Base-by-base conservation (phyloP, 2,888 invertebrate species). In the Cybosia mesomella region DNA sequence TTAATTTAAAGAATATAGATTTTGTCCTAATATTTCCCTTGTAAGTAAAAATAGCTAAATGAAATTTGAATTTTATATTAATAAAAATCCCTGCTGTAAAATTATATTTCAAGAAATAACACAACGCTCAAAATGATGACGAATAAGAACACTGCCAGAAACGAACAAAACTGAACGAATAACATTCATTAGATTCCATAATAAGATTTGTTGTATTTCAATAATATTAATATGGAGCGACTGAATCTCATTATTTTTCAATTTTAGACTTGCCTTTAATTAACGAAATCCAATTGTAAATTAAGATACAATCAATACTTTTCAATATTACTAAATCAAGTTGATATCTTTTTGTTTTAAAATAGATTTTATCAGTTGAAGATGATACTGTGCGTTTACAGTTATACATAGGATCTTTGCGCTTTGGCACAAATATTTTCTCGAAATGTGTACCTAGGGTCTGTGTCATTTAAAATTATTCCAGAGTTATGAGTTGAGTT, bases 51-150 rank as follows among this genome's bases (percentile, higher is more conserved):
- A 54, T 53, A 62, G 53, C 13, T 62, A 7, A n/a, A 49, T 24
- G 13, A 15, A 54, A 53, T 55, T 54, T 24, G 11, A 36, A 21
- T 54, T 36, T 21, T 18, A 62, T 62, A 32, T 15, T 53, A 28
- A 24, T 62, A 15, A 34, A 34, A 57, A 24, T 28, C 11, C 13
- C 54, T 61, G 18, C 8, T 18, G n/a, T 58, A 15, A 28, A 22
- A 43, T 39, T 55, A 68, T 28, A 68, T 11, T 57, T 61, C 57
- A 58, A 60, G 8, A 43, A 39, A 58, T 28, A n/a, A 54, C 49
- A 49, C 67, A 70, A 71, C 67, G 82, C 82, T 81, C 80, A 80
- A 79, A 76, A 43, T 49, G 58, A 67, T 71, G 70, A 68, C 64
- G 71, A 60, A 58, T 71, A 72, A 76, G 36, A 66, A 72, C 82